Conservation (phyloP, 2,797 vertebrate genomes). For the Oreochromis grahami region DNA sequence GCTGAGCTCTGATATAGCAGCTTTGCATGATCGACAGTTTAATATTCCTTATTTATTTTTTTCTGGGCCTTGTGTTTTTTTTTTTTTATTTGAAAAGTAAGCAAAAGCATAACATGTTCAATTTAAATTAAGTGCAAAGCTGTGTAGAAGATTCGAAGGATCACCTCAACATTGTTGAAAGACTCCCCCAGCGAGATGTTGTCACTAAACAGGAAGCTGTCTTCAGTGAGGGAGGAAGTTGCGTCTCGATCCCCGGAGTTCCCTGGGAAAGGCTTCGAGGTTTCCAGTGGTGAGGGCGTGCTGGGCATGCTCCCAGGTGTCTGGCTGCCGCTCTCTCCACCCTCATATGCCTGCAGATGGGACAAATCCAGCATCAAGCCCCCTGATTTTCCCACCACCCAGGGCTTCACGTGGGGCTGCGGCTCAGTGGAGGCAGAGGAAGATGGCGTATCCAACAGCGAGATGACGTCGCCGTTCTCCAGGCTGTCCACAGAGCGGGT, state of each 20-base stretch:
- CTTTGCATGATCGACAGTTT: neutral
- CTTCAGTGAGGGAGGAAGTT: constrained; percentile 65
- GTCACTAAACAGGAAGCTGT: constrained; percentile 78
- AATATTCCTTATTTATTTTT: neutral
- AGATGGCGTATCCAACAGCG: constrained; percentile 76
- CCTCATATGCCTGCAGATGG: constrained; percentile 81
- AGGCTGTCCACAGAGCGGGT: constrained; percentile 80
- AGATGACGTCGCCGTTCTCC: constrained; percentile 78
- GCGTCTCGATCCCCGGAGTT: constrained; percentile 73
- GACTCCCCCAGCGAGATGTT: constrained; percentile 84
- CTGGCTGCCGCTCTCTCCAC: constrained; percentile 81
- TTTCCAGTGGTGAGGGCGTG: constrained; percentile 90
- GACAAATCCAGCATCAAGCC: constrained; percentile 87
- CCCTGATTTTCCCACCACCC: constrained; percentile 77
- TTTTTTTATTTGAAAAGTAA: neutral
- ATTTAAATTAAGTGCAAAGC: neutral
- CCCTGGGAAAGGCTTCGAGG: constrained; percentile 81
- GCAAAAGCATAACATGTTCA: neutral
- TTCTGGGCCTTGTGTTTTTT: neutral
- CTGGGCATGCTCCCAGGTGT: constrained; percentile 88
- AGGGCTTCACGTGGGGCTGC: constrained; percentile 73
- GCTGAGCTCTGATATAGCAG: neutral
- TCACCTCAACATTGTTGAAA: constrained; percentile 85
- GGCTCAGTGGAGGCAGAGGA: constrained; percentile 59
- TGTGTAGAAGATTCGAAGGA: neutral